phyloP scores from a whole-genome alignment of 2,888 invertebrate species.

The Tachystola acroxantha region DNA sequence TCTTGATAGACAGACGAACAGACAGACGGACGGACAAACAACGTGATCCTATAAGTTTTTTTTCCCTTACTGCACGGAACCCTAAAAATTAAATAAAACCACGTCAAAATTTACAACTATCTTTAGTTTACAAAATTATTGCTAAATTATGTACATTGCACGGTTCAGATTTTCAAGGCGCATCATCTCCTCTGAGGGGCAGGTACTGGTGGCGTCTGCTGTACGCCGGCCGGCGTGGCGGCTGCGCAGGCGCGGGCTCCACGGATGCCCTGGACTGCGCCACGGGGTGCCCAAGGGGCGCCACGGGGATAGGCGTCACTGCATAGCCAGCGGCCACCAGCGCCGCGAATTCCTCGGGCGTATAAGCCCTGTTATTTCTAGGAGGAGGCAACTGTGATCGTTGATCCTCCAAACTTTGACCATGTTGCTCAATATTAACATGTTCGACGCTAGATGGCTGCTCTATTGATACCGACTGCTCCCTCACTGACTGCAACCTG shows the following conservation, averaged over 20 bases:
- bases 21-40: no score
- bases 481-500: conserved; percentile 27
- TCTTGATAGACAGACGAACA: no score
- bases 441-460: conserved; percentile 31
- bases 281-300: conserved; percentile 38
- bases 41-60: no score
- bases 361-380: conserved; percentile 70
- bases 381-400: conserved; percentile 67
- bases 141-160: conserved; percentile 62
- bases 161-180: conserved; percentile 50
- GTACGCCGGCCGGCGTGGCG: conserved; percentile 26
- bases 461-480: conserved; percentile 26
- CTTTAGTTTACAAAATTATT: conserved; percentile 47
- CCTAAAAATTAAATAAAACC: conserved; percentile 22
- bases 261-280: conserved; percentile 60
- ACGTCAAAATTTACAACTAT: conserved; percentile 39
- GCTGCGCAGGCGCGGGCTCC: conserved; percentile 25
- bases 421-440: conserved; percentile 43
- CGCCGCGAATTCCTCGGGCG: conserved; percentile 71
- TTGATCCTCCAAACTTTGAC: conserved; percentile 54
- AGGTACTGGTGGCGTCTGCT: conserved; percentile 63
- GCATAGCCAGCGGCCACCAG: conserved; percentile 70
- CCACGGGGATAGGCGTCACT: conserved; percentile 69
- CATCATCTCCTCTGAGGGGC: conserved; percentile 65
- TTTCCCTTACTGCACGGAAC: no score